Conservation (phyloP, 2,797 vertebrate species). For the Enteromius treurensis region DNA sequence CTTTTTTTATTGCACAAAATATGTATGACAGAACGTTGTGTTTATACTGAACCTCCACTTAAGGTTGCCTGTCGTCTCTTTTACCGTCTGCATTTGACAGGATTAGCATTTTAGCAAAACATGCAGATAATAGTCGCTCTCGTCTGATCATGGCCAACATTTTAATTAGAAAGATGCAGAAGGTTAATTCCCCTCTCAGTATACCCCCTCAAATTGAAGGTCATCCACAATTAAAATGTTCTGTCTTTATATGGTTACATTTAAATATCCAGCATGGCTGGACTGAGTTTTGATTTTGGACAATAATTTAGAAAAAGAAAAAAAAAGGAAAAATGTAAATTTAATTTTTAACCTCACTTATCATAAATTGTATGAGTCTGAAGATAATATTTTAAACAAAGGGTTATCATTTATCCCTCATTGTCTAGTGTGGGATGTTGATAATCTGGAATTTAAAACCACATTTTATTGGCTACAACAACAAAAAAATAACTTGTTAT, state of each 20-base stretch:
- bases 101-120: conserved; percentile 32
- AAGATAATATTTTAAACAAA: neutral
- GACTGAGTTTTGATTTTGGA: neutral
- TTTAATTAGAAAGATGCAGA: conserved; percentile 58
- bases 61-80: conserved; percentile 27
- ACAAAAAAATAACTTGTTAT: neutral
- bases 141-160: conserved; percentile 43
- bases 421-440: neutral
- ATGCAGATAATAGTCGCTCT: conserved; percentile 28
- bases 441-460: neutral
- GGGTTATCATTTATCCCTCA: neutral
- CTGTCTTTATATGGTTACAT: neutral
- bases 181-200: conserved; percentile 53
- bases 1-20: neutral
- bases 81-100: conserved; percentile 39
- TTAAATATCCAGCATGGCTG: neutral
- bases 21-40: neutral
- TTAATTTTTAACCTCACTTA: neutral
- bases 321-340: neutral
- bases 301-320: neutral
- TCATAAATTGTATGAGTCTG: neutral
- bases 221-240: conserved; percentile 53
- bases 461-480: neutral
- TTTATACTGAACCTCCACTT: conserved; percentile 17
- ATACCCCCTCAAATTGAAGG: conserved; percentile 49